Evolutionary conservation across 2,888 invertebrate species (phyloP).

Genomic region (Drosophila histrio): DNA sequence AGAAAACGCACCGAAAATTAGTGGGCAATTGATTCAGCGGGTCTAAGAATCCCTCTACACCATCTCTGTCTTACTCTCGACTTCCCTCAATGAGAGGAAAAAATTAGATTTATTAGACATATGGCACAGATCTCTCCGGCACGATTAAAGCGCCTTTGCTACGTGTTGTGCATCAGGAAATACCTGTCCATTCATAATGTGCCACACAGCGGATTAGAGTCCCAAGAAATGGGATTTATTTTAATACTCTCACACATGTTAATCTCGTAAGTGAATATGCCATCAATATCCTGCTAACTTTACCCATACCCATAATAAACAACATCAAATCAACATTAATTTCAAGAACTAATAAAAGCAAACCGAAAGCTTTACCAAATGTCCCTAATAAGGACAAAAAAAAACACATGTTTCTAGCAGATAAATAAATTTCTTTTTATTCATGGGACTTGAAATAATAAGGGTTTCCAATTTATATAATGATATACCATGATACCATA

Average conservation of each 20-base stretch:
- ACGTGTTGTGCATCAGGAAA: slow-evolving; percentile 68
- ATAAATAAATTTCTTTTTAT: not conserved
- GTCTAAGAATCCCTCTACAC: not conserved
- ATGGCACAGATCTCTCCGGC: slow-evolving; percentile 63
- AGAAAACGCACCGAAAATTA: slow-evolving; percentile 74
- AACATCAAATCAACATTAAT: slow-evolving; percentile 21
- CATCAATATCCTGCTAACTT: slow-evolving; percentile 38
- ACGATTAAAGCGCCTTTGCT: slow-evolving; percentile 50
- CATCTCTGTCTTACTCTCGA: not conserved
- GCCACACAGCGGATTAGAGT: slow-evolving; percentile 26
- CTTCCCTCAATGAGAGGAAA: not conserved
- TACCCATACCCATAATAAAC: slow-evolving; percentile 21
- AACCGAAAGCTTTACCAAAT: not conserved
- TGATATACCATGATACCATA: no score
- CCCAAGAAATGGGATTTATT: slow-evolving; percentile 60
- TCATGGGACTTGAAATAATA: not conserved
- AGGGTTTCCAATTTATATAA: not conserved
- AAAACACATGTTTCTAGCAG: not conserved
- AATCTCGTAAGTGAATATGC: slow-evolving; percentile 53
- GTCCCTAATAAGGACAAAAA: not conserved
- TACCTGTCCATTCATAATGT: slow-evolving; percentile 30
- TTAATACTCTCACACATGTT: slow-evolving; percentile 47
- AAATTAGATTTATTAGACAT: slow-evolving; percentile 74
- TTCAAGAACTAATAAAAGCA: slow-evolving; percentile 21
- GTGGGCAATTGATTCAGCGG: slow-evolving; percentile 61